These are phyloP conservation scores for Oncorhynchus masou DNA, from an alignment of 2,113 vertebrate species.

Conservation along the genomic window DNA sequence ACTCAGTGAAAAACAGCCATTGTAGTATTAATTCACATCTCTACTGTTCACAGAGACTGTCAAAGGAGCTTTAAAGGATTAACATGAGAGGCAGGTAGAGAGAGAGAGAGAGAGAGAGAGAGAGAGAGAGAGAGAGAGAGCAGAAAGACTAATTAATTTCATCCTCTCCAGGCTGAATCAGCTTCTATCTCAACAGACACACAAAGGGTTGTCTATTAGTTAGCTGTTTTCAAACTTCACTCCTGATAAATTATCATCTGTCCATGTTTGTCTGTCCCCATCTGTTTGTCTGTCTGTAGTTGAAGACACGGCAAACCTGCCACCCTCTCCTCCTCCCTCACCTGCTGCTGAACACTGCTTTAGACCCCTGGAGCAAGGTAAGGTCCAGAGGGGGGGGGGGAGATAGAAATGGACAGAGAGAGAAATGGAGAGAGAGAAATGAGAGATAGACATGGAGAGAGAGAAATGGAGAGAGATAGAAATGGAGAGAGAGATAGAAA, in stretches of 20 bases:
- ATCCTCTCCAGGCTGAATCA: not conserved
- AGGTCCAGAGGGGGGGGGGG: conserved; percentile 16
- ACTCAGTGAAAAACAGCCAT: conserved; percentile 30
- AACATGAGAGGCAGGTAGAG: not conserved
- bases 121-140: not conserved
- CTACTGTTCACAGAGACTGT: conserved; percentile 22
- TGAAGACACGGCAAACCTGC: conserved; percentile 94
- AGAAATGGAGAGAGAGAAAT: not conserved
- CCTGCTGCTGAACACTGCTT: conserved; percentile 92
- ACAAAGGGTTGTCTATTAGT: not conserved
- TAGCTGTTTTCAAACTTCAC: not conserved
- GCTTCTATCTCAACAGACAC: not conserved
- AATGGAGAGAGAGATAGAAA: not conserved
- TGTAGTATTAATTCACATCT: conserved; percentile 15
- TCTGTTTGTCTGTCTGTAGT: conserved; percentile 68
- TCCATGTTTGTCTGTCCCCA: conserved; percentile 21
- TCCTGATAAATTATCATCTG: not conserved
- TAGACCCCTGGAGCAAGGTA: conserved; percentile 91
- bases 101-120: not conserved
- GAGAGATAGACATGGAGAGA: too few relatives aligned
- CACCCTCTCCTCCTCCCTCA: conserved; percentile 95
- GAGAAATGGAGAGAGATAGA: not conserved
- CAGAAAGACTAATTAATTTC: not conserved
- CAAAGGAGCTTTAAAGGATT: conserved; percentile 32
- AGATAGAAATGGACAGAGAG: too few relatives aligned